Evolutionary conservation across 2,888 invertebrate genomes (phyloP).

Genomic region (Patella ulyssiponensis): DNA sequence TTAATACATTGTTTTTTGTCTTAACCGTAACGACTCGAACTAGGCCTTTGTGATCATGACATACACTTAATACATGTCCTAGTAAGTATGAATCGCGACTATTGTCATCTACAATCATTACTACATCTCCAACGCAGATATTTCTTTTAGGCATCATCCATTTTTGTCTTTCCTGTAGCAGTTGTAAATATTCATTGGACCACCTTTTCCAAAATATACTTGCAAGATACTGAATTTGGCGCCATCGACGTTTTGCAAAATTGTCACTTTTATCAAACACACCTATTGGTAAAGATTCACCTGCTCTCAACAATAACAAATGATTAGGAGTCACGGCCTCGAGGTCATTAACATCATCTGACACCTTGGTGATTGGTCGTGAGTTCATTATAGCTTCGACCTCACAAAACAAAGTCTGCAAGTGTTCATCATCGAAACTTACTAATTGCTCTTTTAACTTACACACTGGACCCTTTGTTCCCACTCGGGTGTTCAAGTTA

Average conservation of each 20-base stretch:
- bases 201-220: constrained; percentile 36
- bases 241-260: constrained; percentile 35
- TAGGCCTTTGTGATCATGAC: constrained; percentile 9
- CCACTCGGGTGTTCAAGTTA: no score
- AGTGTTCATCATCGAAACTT: constrained; percentile 31
- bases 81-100: constrained; percentile 16
- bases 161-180: constrained; percentile 29
- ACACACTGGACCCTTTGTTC: no score
- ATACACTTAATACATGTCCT: not conserved
- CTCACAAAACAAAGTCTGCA: constrained; percentile 35
- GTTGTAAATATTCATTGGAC: constrained; percentile 25
- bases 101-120: constrained; percentile 13
- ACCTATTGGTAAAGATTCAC: constrained; percentile 30
- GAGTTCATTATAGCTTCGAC: constrained; percentile 36
- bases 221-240: constrained; percentile 39
- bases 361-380: constrained; percentile 31
- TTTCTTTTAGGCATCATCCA: constrained; percentile 17
- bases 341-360: constrained; percentile 26
- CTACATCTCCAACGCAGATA: constrained; percentile 5
- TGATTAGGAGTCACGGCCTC: constrained; percentile 37
- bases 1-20: not conserved
- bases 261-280: constrained; percentile 30
- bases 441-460: constrained; percentile 22
- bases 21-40: constrained; percentile 18
- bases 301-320: constrained; percentile 23